Percentiles rank a stretch among this genome's conserved stretches.
phyloP scores from a whole-genome alignment of 2,888 invertebrate genomes.

The Conchocele bisecta region DNA sequence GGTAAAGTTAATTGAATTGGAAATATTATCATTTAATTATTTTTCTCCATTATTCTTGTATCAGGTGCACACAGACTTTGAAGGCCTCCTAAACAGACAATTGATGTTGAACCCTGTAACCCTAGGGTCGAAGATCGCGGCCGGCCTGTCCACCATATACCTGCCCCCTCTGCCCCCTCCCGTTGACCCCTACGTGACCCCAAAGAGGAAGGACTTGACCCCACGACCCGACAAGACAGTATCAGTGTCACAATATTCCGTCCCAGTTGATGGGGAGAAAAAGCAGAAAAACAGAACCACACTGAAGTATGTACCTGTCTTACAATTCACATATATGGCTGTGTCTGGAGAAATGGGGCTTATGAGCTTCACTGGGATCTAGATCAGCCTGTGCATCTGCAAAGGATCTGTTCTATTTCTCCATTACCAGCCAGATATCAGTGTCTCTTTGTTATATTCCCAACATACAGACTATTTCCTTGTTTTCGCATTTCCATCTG shows the following conservation, averaged over 20 bases:
- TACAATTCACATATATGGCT: no score
- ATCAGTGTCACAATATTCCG: constrained; percentile 42
- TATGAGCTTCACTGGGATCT: no score
- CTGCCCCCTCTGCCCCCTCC: constrained; percentile 78
- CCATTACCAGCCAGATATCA: no score
- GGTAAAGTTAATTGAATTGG: no score
- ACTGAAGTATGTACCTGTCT: constrained; percentile 74
- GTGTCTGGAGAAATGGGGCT: no score
- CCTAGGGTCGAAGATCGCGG: constrained; percentile 76
- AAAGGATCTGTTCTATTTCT: no score
- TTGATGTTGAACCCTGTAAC: constrained; percentile 58
- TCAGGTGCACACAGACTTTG: constrained; percentile 76
- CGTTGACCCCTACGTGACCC: constrained; percentile 56
- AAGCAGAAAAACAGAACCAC: constrained; percentile 62
- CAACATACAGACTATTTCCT: no score
- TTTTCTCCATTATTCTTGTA: not conserved
- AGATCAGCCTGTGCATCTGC: no score
- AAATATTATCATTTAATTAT: no score
- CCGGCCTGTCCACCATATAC: constrained; percentile 73
- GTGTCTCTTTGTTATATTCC: no score
- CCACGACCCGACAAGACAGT: constrained; percentile 43
- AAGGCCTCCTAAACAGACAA: constrained; percentile 65
- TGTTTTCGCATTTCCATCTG: no score
- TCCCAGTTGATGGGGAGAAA: no score
- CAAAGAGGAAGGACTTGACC: constrained; percentile 38